Conservation (phyloP, 2,888 invertebrate genomes). For the Octodonta nipae region DNA sequence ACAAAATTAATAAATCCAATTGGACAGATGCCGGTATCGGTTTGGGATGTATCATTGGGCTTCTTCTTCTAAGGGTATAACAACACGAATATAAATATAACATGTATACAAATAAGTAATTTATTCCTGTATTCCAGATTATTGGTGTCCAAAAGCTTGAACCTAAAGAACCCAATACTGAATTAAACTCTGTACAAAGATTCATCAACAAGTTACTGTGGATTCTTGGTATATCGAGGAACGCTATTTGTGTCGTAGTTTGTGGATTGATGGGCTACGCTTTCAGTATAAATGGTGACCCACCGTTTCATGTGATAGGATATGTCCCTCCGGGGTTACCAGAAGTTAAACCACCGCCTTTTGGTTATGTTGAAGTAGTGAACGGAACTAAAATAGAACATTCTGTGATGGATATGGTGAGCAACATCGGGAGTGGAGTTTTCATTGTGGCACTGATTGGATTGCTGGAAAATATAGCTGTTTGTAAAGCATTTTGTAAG, state of each 20-base stretch:
- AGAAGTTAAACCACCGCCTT: slow-evolving; percentile 49
- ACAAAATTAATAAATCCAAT: background rate
- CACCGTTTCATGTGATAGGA: slow-evolving; percentile 51
- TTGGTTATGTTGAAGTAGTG: slow-evolving; percentile 42
- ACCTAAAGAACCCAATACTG: too few species aligned
- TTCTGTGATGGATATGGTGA: slow-evolving; percentile 56
- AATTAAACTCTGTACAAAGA: too few species aligned
- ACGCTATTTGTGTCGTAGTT: background rate
- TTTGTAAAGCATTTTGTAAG: slow-evolving; percentile 84
- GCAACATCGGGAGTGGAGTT: slow-evolving; percentile 71
- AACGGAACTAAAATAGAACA: slow-evolving; percentile 33
- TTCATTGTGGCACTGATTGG: slow-evolving; percentile 77
- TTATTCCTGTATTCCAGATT: too few species aligned
- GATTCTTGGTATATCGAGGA: background rate
- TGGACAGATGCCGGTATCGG: background rate
- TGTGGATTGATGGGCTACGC: background rate
- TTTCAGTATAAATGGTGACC: slow-evolving; percentile 25
- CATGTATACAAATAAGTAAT: too few species aligned
- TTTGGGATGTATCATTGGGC: background rate
- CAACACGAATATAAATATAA: too few species aligned
- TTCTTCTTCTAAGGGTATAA: too few species aligned
- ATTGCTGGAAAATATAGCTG: slow-evolving; percentile 80
- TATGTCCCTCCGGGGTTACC: slow-evolving; percentile 64
- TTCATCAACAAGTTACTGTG: background rate
- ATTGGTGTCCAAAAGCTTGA: too few species aligned